Base-by-base conservation (phyloP, 2,888 invertebrate genomes). In the Venustoraphidia nigricollis region DNA sequence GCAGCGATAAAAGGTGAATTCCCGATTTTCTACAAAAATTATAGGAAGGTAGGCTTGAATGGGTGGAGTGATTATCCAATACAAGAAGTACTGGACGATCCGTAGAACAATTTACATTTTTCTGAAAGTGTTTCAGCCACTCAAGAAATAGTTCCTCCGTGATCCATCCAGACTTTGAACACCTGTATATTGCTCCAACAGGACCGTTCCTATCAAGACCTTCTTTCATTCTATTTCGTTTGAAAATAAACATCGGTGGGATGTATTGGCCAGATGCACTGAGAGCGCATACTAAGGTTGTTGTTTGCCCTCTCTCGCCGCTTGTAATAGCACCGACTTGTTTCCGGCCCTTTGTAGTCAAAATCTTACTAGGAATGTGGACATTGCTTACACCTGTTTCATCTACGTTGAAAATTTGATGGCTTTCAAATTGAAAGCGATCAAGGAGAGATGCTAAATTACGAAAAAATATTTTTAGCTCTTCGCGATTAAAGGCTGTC, bases 231-330 rank as follows among this genome's bases (percentile, higher is more conserved):
- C 64, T 62, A 52, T 68, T 62, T 27, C 66, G 48, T 1, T 66
- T 66, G 49, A 62, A 70, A 44, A 70, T 67, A 54, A 69, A 67
- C 66, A 70, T 66, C 3, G 67, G 68, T 8, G 68, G 67, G 34
- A 69, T 57, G 53, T 54, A 68, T 10, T 50, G 45, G 10, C 67
- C 63, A 42, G 63, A 56, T 53, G 62, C 61, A 55, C 58, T 68
- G 59, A 67, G 62, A 11, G 63, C 58, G 58, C 64, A 67, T 44
- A 66, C 42, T n/a, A 66, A 49, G 3, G 68, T 69, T 3, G 67
- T 62, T 41, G 62, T 59, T 51, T 56, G 55, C 58, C 65, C 66
- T 55, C 62, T 57, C 52, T 66, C 65, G 54, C 63, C 57, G 52
- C 62, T 65, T 35, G 66, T 66, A 3, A 64, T 56, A 2, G 61